Evolutionary conservation across 2,797 vertebrate species (phyloP).

Genomic region (Denticeps clupeoides): DNA sequence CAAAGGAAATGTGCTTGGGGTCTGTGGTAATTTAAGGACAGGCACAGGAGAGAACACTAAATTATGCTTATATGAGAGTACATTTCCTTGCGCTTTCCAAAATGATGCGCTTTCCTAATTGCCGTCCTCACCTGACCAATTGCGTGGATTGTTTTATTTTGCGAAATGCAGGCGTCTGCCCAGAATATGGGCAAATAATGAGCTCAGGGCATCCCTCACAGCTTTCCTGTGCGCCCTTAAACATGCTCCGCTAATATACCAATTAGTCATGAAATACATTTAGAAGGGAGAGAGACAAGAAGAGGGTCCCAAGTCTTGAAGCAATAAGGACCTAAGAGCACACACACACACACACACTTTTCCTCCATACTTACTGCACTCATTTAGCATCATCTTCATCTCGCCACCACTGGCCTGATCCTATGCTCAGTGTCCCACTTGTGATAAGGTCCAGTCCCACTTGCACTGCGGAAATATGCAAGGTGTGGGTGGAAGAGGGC

Average conservation of each 20-base stretch:
- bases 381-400: conserved; percentile 59
- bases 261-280: conserved; percentile 75
- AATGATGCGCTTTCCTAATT: conserved; percentile 64
- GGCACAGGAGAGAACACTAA: conserved; percentile 56
- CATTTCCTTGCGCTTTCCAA: conserved; percentile 56
- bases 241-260: conserved; percentile 71
- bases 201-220: conserved; percentile 65
- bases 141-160: conserved; percentile 64
- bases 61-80: conserved; percentile 57
- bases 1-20: conserved; percentile 41
- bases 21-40: conserved; percentile 53
- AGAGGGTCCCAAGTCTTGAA: not conserved
- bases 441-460: conserved; percentile 53
- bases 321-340: not conserved
- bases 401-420: conserved; percentile 50
- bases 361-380: conserved; percentile 38
- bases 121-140: conserved; percentile 72
- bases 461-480: conserved; percentile 61
- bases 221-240: conserved; percentile 56
- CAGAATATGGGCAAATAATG: conserved; percentile 66
- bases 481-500: conserved; percentile 40
- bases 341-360: conserved; percentile 22
- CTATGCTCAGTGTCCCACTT: conserved; percentile 35
- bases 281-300: conserved; percentile 30
- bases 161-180: conserved; percentile 55